Evolutionary conservation across 37 sponge, comb jelly and placozoan genomes (phyloP).

Genomic region (Amphimedon queenslandica): DNA sequence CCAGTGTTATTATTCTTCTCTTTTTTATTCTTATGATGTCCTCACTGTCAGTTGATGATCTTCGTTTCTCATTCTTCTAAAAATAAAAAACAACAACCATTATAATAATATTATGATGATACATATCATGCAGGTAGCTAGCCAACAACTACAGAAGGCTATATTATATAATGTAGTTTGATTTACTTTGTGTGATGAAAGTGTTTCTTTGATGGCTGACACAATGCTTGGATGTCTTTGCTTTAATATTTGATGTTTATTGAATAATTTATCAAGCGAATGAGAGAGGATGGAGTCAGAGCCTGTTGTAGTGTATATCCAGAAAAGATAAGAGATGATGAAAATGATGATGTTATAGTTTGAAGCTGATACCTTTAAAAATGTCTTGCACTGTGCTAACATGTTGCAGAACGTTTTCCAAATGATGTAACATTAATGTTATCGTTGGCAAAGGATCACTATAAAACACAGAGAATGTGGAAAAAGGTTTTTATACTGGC

Average conservation of each 20-base stretch:
- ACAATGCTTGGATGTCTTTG: neutral
- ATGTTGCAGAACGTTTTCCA: slow-evolving; percentile 7
- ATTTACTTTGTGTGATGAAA: too few relatives aligned
- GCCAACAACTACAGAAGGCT: too few relatives aligned
- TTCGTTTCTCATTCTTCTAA: slow-evolving; percentile 11
- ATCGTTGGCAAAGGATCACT: slow-evolving; percentile 18
- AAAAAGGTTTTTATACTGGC: neutral
- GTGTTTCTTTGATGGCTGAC: neutral
- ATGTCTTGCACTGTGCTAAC: slow-evolving; percentile 17
- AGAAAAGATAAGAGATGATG: neutral
- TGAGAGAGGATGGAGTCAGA: slow-evolving; percentile 1
- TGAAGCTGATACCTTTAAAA: slow-evolving; percentile 46
- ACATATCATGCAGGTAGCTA: too few relatives aligned
- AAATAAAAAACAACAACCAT: too few relatives aligned
- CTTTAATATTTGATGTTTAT: neutral
- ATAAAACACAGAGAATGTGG: too few relatives aligned
- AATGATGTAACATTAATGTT: slow-evolving; percentile 13
- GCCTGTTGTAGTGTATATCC: neutral
- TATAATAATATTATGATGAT: too few relatives aligned
- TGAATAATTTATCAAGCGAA: neutral
- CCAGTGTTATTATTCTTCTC: slow-evolving; percentile 44
- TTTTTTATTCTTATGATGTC: slow-evolving; percentile 24
- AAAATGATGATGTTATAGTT: too few relatives aligned
- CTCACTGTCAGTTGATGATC: slow-evolving; percentile 8
- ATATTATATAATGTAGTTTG: too few relatives aligned